Percentiles rank a stretch among this genome's conserved stretches.
phyloP scores from a whole-genome alignment of 2,797 vertebrate species.

The Scomberomorus guttatus region DNA sequence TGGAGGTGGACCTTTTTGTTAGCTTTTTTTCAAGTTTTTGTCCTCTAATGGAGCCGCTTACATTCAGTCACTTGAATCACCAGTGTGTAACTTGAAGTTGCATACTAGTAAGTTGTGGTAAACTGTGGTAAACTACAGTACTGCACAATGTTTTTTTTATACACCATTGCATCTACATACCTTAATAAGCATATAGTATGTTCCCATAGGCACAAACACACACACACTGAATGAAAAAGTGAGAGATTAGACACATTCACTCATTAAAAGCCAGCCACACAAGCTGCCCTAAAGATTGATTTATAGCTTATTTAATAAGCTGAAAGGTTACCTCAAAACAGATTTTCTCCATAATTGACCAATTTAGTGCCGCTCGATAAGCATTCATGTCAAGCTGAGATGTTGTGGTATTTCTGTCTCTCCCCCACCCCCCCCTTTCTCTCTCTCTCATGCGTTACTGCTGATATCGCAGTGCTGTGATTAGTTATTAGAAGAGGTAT shows the following conservation, averaged over 20 bases:
- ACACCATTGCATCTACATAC: not conserved
- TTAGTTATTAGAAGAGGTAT: slow-evolving; percentile 71
- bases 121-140: slow-evolving; percentile 26
- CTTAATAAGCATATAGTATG: slow-evolving; percentile 8
- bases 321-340: slow-evolving; percentile 84
- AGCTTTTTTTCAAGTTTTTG: slow-evolving; percentile 23
- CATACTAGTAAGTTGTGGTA: slow-evolving; percentile 22
- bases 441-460: slow-evolving; percentile 44
- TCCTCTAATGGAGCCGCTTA: slow-evolving; percentile 51
- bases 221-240: slow-evolving; percentile 25
- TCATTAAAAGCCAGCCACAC: slow-evolving; percentile 73
- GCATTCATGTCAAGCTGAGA: slow-evolving; percentile 77
- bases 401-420: slow-evolving; percentile 70
- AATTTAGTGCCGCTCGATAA: slow-evolving; percentile 79
- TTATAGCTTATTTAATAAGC: slow-evolving; percentile 83
- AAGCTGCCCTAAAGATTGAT: slow-evolving; percentile 80
- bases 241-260: slow-evolving; percentile 57
- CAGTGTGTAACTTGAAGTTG: slow-evolving; percentile 24
- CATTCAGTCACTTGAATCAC: slow-evolving; percentile 44
- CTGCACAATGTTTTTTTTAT: slow-evolving; percentile 15
- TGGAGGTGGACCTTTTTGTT: slow-evolving; percentile 68
- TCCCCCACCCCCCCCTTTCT: slow-evolving; percentile 26
- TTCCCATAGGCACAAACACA: not conserved
- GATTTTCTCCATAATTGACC: slow-evolving; percentile 83
- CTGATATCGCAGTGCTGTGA: slow-evolving; percentile 65